Evolutionary conservation across 2,113 vertebrate genomes (phyloP), one percentile per base, ranked within the genome.

Genomic region (Corynorhinus townsendii): DNA sequence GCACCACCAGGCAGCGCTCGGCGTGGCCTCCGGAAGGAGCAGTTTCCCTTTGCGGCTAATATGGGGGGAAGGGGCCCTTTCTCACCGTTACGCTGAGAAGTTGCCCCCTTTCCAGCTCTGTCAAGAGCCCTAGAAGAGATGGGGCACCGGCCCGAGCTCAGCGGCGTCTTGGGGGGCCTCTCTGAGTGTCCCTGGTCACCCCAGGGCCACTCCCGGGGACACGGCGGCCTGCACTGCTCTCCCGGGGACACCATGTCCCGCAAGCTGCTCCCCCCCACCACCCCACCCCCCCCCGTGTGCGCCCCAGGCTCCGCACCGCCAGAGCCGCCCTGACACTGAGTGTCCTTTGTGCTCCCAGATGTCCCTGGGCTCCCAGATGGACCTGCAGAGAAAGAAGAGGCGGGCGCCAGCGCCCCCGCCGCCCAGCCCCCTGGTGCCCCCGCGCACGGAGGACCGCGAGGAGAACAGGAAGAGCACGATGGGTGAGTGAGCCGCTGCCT

Each of bases 341-440:
- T 49, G 33, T 95, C 92, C 35, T 59, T 33, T 75, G 5, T 24
- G 30, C 95, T 94, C 91, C 9, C 90, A 99, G 99, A 83, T 98
- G 95, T 98, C 97, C 12, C 97, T 98, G 84, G 97, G 97, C 96
- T 99, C 98, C 9, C 98, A 98, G 45, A 97, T 97, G 0, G 98
- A 98, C 92, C 97, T 98, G 90, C 99, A 98, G 97, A 99, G 99
- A 88, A 99, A 99, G 97, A 99, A 99, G 98, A 98, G 99, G 30
- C 99, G 98, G 95, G 99, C 99, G 4, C 99, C 99, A 0, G 98
- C 98, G 2, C 98, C 99, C 35, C 99, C 97, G 94, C 73, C 98
- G 19, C 98, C 98, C 82, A 98, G 96, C 90, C 98, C 98, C 5
- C 88, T 97, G 10, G 97, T 98, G 20, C 98, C 98, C 30, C 98